Evolutionary conservation across 2,113 vertebrate genomes (phyloP).

Genomic region (Chionis minor): DNA sequence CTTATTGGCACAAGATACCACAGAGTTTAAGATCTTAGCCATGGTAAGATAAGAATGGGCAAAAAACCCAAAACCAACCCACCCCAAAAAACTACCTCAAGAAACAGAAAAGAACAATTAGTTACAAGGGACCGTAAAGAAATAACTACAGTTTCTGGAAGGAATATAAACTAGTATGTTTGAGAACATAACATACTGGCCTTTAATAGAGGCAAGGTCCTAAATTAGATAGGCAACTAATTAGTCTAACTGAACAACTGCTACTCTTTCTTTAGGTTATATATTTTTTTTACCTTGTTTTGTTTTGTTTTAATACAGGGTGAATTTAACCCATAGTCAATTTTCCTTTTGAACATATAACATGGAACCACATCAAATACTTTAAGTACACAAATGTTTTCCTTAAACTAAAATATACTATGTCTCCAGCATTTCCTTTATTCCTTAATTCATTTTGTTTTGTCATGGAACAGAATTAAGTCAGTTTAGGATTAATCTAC

Average conservation of each 20-base stretch:
- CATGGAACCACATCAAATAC: not conserved
- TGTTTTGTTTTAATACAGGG: not conserved
- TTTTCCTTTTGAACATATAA: not conserved
- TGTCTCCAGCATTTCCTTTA: not conserved
- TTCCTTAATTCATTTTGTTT: not conserved
- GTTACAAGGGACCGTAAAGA: not conserved
- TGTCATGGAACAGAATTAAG: not conserved
- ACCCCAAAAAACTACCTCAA: accelerated
- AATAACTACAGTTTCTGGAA: not conserved
- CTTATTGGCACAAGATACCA: not conserved
- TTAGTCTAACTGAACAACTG: not conserved
- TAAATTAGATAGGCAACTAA: not conserved
- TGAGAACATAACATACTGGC: not conserved
- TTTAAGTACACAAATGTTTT: not conserved
- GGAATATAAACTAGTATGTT: not conserved
- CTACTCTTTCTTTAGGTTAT: not conserved
- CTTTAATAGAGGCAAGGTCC: not conserved
- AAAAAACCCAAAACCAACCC: not conserved
- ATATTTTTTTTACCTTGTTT: not conserved
- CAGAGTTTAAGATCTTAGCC: not conserved
- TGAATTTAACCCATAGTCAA: not conserved
- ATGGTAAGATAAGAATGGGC: not conserved
- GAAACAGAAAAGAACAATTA: not conserved
- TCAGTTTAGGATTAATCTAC: not conserved
- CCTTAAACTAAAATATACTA: not conserved